Evolutionary conservation across 2,888 invertebrate species (phyloP).

Genomic region (Mimas tiliae): DNA sequence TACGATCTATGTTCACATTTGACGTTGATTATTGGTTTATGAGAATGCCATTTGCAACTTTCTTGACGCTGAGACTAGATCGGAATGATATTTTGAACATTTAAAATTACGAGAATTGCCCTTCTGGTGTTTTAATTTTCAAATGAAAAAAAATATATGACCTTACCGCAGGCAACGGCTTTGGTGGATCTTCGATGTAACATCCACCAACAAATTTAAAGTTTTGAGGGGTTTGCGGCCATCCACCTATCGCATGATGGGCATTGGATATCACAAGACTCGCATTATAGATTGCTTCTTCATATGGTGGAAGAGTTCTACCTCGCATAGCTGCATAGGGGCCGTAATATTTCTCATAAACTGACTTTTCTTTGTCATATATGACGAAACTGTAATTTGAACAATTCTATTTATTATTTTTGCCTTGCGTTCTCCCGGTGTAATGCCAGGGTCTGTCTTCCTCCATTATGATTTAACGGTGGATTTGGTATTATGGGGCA

Average conservation of each 20-base stretch:
- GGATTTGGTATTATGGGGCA: no score
- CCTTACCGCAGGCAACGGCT: slow-evolving; percentile 58
- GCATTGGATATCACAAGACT: slow-evolving; percentile 61
- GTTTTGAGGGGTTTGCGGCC: slow-evolving; percentile 54
- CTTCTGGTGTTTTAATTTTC: no score
- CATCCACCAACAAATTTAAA: slow-evolving; percentile 61
- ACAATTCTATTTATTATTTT: neutral
- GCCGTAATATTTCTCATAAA: slow-evolving; percentile 46
- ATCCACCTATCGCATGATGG: slow-evolving; percentile 52
- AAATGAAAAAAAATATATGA: no score
- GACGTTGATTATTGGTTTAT: no score
- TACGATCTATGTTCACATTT: no score
- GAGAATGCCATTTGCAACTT: no score
- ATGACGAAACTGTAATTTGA: slow-evolving; percentile 35
- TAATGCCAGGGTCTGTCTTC: no score
- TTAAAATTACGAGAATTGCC: no score
- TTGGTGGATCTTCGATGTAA: slow-evolving; percentile 54
- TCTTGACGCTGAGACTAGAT: no score
- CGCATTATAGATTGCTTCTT: slow-evolving; percentile 52
- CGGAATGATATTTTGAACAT: no score
- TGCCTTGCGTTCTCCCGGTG: no score
- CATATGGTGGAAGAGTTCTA: slow-evolving; percentile 44
- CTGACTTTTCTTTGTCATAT: slow-evolving; percentile 33
- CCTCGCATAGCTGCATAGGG: slow-evolving; percentile 48
- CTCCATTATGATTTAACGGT: no score